A percentile compares a stretch with the other conserved stretches of the same genome.
These are phyloP conservation scores for Falcaria lacertinaria DNA, from an alignment of 2,888 invertebrate species.

Conservation along the genomic window DNA sequence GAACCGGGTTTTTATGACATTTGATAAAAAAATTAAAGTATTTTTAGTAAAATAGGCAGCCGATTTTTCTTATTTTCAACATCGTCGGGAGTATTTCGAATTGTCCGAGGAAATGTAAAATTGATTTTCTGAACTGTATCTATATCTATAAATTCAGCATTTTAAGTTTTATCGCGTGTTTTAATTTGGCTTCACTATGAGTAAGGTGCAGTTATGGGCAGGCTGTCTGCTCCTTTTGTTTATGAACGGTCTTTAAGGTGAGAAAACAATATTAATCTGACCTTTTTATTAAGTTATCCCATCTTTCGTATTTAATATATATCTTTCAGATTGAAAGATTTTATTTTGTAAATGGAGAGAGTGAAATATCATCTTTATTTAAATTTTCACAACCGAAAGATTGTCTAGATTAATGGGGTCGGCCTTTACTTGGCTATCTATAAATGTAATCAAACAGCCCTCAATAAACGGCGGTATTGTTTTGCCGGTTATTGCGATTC, in stretches of 20 bases:
- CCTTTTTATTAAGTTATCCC: too few relatives aligned
- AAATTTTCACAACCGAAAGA: too few relatives aligned
- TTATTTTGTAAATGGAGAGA: too few relatives aligned
- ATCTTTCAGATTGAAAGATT: too few relatives aligned
- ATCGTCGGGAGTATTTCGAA: not conserved
- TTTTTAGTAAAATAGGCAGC: not conserved
- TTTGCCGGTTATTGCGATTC: constrained; percentile 75
- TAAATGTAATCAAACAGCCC: constrained; percentile 47
- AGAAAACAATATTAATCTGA: too few relatives aligned
- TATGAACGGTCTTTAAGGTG: not conserved
- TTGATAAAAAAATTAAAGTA: not conserved
- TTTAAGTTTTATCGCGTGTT: not conserved
- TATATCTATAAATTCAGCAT: not conserved
- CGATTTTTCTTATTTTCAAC: not conserved
- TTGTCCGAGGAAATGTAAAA: too few relatives aligned
- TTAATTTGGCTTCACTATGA: not conserved
- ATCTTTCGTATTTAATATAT: too few relatives aligned
- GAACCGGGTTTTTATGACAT: too few relatives aligned
- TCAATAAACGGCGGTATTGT: constrained; percentile 68
- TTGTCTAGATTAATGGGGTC: too few relatives aligned
- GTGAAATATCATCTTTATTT: too few relatives aligned
- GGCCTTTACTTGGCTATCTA: not conserved
- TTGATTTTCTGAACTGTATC: not conserved
- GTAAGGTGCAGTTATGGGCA: not conserved
- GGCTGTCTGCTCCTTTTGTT: not conserved